These are phyloP conservation scores for Ciona savignyi DNA, from an alignment of 23 tunicate genomes.

Conservation along the genomic window DNA sequence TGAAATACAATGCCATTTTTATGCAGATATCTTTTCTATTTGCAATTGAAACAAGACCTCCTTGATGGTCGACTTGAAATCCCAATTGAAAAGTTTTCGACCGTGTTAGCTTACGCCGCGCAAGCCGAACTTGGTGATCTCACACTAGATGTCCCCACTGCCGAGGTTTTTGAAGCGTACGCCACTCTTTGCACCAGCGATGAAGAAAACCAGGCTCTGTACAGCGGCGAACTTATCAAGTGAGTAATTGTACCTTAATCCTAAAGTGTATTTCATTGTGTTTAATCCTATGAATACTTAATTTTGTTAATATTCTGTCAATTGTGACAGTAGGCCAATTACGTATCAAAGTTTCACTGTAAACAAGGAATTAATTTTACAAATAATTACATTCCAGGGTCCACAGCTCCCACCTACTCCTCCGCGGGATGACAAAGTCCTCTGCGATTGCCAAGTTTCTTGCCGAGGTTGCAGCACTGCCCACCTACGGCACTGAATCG, in stretches of 20 bases:
- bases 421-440: constrained; percentile 18
- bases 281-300: too few species aligned
- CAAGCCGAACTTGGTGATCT: constrained; percentile 53
- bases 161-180: constrained; percentile 15
- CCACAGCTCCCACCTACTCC: not conserved
- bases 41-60: constrained; percentile 56
- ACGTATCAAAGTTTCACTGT: too few species aligned
- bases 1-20: too few species aligned
- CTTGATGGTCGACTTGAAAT: constrained; percentile 32
- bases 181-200: constrained; percentile 12
- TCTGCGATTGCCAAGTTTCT: constrained; percentile 35
- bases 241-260: not conserved
- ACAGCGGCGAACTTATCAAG: not conserved
- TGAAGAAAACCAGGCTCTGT: not conserved
- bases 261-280: too few species aligned
- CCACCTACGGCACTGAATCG: constrained; percentile 49
- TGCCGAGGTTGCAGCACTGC: constrained; percentile 16
- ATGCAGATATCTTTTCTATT: constrained; percentile 47
- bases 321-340: too few species aligned
- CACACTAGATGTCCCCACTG: not conserved
- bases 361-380: too few species aligned
- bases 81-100: constrained; percentile 19
- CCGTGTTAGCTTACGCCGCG: constrained; percentile 23
- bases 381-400: too few species aligned
- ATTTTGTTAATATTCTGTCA: too few species aligned